Evolutionary conservation across 2,113 vertebrate genomes (phyloP), one percentile per base, ranked within the genome.

Genomic region (Ptilonorhynchus violaceus): DNA sequence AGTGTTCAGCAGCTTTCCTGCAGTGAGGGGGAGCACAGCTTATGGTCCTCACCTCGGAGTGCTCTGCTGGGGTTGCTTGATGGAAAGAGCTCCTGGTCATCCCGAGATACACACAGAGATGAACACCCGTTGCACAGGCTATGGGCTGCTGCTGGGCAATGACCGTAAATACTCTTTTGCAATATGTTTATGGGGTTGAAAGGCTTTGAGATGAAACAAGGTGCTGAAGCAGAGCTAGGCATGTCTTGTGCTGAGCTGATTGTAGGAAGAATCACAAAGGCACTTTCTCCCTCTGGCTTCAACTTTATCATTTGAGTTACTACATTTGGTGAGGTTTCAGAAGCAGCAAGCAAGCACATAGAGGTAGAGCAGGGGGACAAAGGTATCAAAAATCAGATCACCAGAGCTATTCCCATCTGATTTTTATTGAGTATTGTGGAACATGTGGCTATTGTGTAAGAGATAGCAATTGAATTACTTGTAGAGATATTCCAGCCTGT

Each of bases 81-180:
- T 35, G 41, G 39, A 17, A 35, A 13, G 13, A 67, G 15, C 18
- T 39, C 22, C 64, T 68, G 37, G 3, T 49, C 37, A 30, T 42
- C 13, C 30, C 39, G 46, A 28, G 7, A 12, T 20, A 25, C 2
- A 9, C 13, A 25, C 23, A 21, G 9, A 24, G 39, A 7, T 13
- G 30, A 52, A 47, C 19, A n/a, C 1, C 2, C 1, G 4, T 14
- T 23, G 31, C 5, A 4, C 1, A 20, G 50, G 15, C 9, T 15
- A 6, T 0, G 1, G 53, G 42, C 52, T 11, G 12, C 62, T 78
- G n/a, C 52, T 72, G 35, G 30, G 5, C 9, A 35, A 5, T 37
- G 50, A 37, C 49, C 5, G 30, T 6, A 67, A 92, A 66, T 35
- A 4, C 20, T 30, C 28, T 49, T 39, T 19, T 37, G 23, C 15